Evolutionary conservation across 2,888 invertebrate genomes (phyloP).

Genomic region (Cylloceria caligata): DNA sequence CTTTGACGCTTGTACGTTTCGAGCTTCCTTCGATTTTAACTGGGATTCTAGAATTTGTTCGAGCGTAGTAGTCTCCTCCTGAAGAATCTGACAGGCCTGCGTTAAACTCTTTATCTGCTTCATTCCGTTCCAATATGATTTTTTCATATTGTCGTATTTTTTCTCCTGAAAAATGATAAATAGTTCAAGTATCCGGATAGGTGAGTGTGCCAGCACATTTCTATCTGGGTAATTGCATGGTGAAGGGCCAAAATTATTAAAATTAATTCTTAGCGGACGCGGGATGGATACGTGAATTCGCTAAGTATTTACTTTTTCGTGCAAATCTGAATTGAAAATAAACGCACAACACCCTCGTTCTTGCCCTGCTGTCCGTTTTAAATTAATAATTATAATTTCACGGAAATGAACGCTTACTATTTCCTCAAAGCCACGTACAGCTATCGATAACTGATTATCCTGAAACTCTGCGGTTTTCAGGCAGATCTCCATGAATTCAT

Average conservation of each 20-base stretch:
- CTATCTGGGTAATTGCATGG: no score
- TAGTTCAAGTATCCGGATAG: background rate
- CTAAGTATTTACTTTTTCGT: no score
- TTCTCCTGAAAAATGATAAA: constrained; percentile 25
- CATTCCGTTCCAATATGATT: background rate
- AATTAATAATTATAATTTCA: no score
- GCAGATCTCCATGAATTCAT: background rate
- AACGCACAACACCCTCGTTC: no score
- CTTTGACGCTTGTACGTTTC: background rate
- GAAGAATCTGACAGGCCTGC: constrained; percentile 8
- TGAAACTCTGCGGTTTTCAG: constrained; percentile 45
- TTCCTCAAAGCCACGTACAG: constrained; percentile 6
- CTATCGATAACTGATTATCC: constrained; percentile 41
- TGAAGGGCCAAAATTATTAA: no score
- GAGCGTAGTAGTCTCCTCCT: background rate
- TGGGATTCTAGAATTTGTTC: background rate
- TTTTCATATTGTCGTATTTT: constrained; percentile 42
- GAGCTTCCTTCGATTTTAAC: background rate
- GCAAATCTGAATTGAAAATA: no score
- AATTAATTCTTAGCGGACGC: no score
- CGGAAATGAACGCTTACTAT: constrained; percentile 10
- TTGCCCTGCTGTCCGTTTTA: no score
- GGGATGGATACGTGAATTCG: no score
- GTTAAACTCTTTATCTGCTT: background rate
- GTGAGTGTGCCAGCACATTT: no score